Percentiles rank a stretch among this genome's conserved stretches.
Evolutionary conservation across 2,113 vertebrate species (phyloP).

Genomic region (Trogon melanurus): DNA sequence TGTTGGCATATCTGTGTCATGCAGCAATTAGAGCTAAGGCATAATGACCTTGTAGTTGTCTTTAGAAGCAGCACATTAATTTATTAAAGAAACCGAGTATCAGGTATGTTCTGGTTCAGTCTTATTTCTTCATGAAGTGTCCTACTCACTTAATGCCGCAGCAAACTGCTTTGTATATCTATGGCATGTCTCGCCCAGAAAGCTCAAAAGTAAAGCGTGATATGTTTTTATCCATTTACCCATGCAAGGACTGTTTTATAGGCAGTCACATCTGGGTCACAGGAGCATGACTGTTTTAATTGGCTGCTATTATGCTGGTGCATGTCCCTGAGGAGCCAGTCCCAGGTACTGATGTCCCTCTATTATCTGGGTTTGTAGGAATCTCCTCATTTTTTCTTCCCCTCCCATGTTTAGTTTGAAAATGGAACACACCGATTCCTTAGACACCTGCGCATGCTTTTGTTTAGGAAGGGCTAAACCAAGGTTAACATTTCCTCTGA

Average conservation of each 20-base stretch:
- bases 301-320: background rate
- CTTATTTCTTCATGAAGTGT: background rate
- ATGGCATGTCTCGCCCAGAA: background rate
- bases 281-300: background rate
- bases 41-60: background rate
- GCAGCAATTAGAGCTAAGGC: background rate
- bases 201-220: background rate
- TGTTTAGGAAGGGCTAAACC: background rate
- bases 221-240: background rate
- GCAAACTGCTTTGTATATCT: background rate
- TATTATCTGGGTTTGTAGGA: background rate
- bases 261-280: accelerated
- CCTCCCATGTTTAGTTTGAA: background rate
- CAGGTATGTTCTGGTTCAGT: background rate
- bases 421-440: background rate
- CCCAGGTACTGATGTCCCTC: background rate
- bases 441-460: background rate
- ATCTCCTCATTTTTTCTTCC: background rate
- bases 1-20: background rate
- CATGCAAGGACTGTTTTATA: background rate
- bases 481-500: background rate
- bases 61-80: background rate
- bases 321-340: background rate
- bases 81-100: background rate
- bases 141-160: background rate